Evolutionary conservation across 2,113 vertebrate genomes (phyloP).

Genomic region (Scomber scombrus): DNA sequence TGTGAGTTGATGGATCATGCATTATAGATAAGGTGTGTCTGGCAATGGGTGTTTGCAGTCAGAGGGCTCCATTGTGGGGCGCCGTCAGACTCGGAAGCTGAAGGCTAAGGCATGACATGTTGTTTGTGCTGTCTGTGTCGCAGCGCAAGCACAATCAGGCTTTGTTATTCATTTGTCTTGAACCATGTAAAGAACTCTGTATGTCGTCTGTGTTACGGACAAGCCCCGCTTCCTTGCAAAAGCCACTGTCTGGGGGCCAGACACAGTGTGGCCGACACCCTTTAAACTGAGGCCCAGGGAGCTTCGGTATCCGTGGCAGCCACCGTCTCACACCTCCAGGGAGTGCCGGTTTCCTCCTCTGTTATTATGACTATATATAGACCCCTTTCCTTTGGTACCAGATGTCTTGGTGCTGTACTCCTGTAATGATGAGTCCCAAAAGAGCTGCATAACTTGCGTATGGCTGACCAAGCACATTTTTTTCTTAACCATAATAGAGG

Average conservation of each 20-base stretch:
- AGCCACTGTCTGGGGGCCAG: slow-evolving; percentile 4
- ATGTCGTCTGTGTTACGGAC: not conserved
- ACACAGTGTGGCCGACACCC: slow-evolving; percentile 35
- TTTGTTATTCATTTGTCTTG: slow-evolving; percentile 37
- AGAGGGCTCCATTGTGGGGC: slow-evolving; percentile 47
- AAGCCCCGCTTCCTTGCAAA: not conserved
- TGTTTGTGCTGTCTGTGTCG: slow-evolving; percentile 47
- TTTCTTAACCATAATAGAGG: not conserved
- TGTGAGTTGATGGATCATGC: slow-evolving; percentile 78
- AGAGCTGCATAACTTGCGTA: slow-evolving; percentile 40
- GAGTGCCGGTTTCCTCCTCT: slow-evolving; percentile 70
- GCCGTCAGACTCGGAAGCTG: slow-evolving; percentile 37
- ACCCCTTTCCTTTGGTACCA: slow-evolving; percentile 48
- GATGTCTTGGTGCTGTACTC: slow-evolving; percentile 61
- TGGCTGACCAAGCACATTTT: not conserved
- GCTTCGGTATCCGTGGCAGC: slow-evolving; percentile 67
- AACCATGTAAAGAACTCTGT: not conserved
- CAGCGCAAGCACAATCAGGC: slow-evolving; percentile 20
- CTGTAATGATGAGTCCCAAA: slow-evolving; percentile 38
- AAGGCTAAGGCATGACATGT: slow-evolving; percentile 45
- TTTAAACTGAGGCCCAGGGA: slow-evolving; percentile 29
- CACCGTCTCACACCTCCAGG: slow-evolving; percentile 71
- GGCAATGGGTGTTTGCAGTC: slow-evolving; percentile 65
- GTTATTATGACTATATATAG: slow-evolving; percentile 79
- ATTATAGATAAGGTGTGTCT: slow-evolving; percentile 83